Percentiles rank a stretch among this genome's conserved stretches.
phyloP scores from a whole-genome alignment of 2,888 invertebrate species.

The Tenthredo livida region DNA sequence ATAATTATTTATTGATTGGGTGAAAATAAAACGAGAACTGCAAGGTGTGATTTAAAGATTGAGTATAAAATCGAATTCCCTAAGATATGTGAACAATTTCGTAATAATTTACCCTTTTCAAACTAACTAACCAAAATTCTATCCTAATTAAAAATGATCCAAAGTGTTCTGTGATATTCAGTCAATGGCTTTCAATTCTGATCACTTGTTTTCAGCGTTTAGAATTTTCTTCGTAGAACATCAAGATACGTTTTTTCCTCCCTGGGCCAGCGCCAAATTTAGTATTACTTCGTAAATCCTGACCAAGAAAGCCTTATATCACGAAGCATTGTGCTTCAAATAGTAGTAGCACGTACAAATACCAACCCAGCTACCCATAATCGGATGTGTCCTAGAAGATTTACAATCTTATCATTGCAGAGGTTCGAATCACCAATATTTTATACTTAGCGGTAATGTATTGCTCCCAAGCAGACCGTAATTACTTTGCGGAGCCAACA shows the following conservation, averaged over 20 bases:
- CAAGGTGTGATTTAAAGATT: background rate
- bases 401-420: conserved; percentile 61
- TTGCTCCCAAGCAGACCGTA: conserved; percentile 13
- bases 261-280: conserved; percentile 71
- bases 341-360: conserved; percentile 64
- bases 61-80: background rate
- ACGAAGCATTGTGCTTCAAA: conserved; percentile 71
- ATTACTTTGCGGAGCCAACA: conserved; percentile 4
- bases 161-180: background rate
- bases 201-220: conserved; percentile 57
- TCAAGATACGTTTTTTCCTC: conserved; percentile 68
- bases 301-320: conserved; percentile 70
- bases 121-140: background rate
- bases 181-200: conserved; percentile 45
- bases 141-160: background rate
- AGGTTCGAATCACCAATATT: conserved; percentile 33
- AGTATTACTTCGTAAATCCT: conserved; percentile 75
- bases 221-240: conserved; percentile 68
- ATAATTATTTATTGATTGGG: too few relatives aligned
- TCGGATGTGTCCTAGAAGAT: conserved; percentile 69
- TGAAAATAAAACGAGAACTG: too few relatives aligned
- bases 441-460: conserved; percentile 27
- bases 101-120: background rate
- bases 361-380: conserved; percentile 64
- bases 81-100: too few relatives aligned